Base-by-base conservation (phyloP, 2,797 vertebrate species). In the Discoglossus pictus region DNA sequence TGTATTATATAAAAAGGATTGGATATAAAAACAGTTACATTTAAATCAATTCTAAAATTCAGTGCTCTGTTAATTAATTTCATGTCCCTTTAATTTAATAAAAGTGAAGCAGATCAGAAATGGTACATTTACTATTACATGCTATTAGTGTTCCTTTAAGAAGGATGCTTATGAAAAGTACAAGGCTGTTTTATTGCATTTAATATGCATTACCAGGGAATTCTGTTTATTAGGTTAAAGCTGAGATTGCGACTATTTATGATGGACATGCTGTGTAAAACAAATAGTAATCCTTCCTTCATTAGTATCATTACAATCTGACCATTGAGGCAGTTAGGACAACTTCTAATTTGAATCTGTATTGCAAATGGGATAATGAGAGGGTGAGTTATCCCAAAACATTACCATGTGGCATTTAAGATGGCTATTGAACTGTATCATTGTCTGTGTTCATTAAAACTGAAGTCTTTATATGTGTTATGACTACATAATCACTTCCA, bases 381-480 rank as follows among this genome's bases (percentile, higher is more conserved):
- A 56, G 40, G 43, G 25, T 42, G 59, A 62, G 35, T 36, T 42
- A 50, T 55, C 43, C 16, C 44, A 24, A 42, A 48, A 56, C 43
- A 23, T 58, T 40, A 18, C 42, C 39, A 56, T 50, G 59, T 58
- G 52, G 52, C 38, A 51, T 70, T 70, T 50, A 36, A 54, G 25
- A 50, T 17, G 23, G n/a, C 46, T 46, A 23, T 15, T 23, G 18
- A 62, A 50, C 31, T 55, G 23, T 24, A 62, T 17, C 24, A 24
- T n/a, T 21, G 31, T 58, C 43, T 42, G 47, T 36, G 47, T 61
- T 60, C 55, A 68, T 68, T 63, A 63, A 50, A 50, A 34, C 6
- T 21, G 7, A 63, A 40, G 61, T 63, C 52, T 70, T 70, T 63
- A 70, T 70, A 60, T 42, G 13, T 35, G 24, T 23, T 50, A 40